Base-by-base conservation (phyloP, 1,140 invertebrate species). In the Tetragnatha versicolor region DNA sequence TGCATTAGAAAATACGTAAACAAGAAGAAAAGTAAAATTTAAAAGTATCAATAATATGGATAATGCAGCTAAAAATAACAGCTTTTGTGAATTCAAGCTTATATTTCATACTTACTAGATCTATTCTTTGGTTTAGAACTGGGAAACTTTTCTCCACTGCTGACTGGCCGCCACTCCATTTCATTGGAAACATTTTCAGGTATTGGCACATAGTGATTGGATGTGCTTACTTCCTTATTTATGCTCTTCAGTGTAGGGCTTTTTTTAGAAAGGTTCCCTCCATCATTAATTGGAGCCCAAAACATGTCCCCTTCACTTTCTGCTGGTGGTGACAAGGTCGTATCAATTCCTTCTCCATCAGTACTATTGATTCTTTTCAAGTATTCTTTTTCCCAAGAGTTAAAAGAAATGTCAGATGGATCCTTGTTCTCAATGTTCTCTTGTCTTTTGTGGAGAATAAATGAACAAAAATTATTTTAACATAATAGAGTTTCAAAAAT, bases 321-420 rank as follows among this genome's bases (percentile, higher is more conserved):
- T n/a, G n/a, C n/a, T n/a, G n/a, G n/a, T n/a, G 1, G 42, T 45
- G n/a, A 45, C n/a, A n/a, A 45, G 42, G 10, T 45, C 42, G n/a
- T 14, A 17, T 49, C 20, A 14, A n/a, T 25, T 51, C 51, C 65
- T 25, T 17, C 14, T n/a, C 31, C 29, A 22, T 10, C 33, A 22
- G 51, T 25, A 51, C 31, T 39, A 22, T 25, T 33, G 42, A 60
- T 27, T 47, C n/a, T 33, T 61, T 12, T 58, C 47, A 73, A 60
- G 47, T 60, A 73, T 20, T 60, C 55, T 60, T 73, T 53, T 47
- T 73, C 70, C 70, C 70, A 73, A 25, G 35, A 73, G 58, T 53
- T 60, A 45, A 73, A 73, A 29, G 27, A 33, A 22, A 73, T 61
- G 29, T 60, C 31, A 22, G 70, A 33, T 47, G 35, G 7, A 73